Percentiles rank a stretch among this genome's conserved stretches.
phyloP scores from a whole-genome alignment of 1,140 invertebrate species.

The Epicauta chinensis region DNA sequence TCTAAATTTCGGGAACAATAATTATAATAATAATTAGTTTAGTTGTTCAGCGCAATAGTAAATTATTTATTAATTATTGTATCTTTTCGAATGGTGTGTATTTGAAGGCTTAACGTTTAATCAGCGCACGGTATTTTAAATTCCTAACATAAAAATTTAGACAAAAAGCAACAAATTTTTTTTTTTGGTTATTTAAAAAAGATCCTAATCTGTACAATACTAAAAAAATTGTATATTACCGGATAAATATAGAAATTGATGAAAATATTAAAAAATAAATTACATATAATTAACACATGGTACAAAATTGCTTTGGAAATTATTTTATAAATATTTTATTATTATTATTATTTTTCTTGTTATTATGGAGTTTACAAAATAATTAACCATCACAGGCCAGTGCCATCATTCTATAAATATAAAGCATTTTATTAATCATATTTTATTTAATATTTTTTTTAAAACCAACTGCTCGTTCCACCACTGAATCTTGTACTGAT shows the following conservation, averaged over 20 bases:
- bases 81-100: conserved; percentile 15
- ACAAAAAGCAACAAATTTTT: too few relatives aligned
- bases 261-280: neutral
- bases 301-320: conserved; percentile 21
- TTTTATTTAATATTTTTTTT: conserved; percentile 30
- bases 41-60: conserved; percentile 2
- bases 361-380: neutral
- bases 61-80: conserved; percentile 14
- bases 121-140: neutral
- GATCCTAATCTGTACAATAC: too few relatives aligned
- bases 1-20: too few relatives aligned
- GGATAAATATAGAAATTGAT: neutral
- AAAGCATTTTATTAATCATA: neutral
- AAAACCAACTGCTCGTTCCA: conserved; percentile 63
- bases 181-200: too few relatives aligned
- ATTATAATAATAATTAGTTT: too few relatives aligned
- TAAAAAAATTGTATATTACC: too few relatives aligned
- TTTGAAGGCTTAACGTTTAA: conserved; percentile 19
- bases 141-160: too few relatives aligned
- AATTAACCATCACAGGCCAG: conserved; percentile 15
- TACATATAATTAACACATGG: conserved; percentile 3
- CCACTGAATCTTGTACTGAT: conserved; percentile 73
- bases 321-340: neutral
- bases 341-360: neutral
- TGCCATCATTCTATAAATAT: conserved; percentile 5